These are phyloP conservation scores for Synanthedon tipuliformis DNA, from an alignment of 2,888 invertebrate species.

Conservation along the genomic window DNA sequence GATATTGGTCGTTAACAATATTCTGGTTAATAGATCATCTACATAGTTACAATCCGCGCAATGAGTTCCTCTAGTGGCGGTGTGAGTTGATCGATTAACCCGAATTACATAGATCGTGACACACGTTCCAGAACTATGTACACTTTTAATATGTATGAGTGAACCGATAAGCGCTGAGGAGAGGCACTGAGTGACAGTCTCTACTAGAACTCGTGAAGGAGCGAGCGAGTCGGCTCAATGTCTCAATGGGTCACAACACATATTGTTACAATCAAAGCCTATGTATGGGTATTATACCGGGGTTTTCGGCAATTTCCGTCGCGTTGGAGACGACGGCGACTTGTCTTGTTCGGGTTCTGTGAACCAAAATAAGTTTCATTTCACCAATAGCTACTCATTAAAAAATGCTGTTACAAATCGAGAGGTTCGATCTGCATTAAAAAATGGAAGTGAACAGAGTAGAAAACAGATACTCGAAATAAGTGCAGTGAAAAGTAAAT, in stretches of 20 bases:
- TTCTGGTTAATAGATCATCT: conserved; percentile 34
- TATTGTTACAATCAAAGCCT: conserved; percentile 68
- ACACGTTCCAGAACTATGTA: neutral
- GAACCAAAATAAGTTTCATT: conserved; percentile 52
- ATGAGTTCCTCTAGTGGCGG: neutral
- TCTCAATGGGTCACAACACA: conserved; percentile 69
- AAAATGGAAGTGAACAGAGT: conserved; percentile 17
- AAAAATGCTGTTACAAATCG: neutral
- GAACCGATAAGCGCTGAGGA: conserved; percentile 57
- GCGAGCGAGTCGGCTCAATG: conserved; percentile 44
- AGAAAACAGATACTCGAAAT: conserved; percentile 18
- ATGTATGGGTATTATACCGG: conserved; percentile 87
- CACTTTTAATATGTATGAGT: conserved; percentile 20
- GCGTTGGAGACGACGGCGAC: conserved; percentile 88
- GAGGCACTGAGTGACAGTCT: conserved; percentile 67
- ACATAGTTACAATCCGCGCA: neutral
- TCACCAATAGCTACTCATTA: conserved; percentile 16
- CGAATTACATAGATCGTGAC: neutral
- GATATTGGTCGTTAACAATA: conserved; percentile 9
- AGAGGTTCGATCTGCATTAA: conserved; percentile 14
- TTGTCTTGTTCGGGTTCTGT: conserved; percentile 89
- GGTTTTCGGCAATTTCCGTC: conserved; percentile 96
- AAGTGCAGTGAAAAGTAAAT: conserved; percentile 14
- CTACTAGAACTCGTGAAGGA: conserved; percentile 56
- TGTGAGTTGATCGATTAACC: neutral